Evolutionary conservation across 2,888 invertebrate species (phyloP).

Genomic region (Zele albiditarsus): DNA sequence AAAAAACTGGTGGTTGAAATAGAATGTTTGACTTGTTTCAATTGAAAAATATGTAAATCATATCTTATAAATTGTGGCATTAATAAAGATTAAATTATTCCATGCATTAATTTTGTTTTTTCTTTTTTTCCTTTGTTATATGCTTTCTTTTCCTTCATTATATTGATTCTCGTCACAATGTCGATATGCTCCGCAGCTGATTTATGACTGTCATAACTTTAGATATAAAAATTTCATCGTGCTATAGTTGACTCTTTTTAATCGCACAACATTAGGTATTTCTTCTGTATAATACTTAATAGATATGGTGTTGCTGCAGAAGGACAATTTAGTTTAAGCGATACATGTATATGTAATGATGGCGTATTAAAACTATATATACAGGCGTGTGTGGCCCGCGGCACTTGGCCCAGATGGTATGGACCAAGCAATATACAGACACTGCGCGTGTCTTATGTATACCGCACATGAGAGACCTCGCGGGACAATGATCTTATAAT

Average conservation of each 20-base stretch:
- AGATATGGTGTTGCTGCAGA: not conserved
- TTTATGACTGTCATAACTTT: not conserved
- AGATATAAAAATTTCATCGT: not conserved
- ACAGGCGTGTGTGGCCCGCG: constrained; percentile 8
- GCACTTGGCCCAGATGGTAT: constrained; percentile 29
- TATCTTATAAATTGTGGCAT: too few species aligned
- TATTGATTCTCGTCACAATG: too few species aligned
- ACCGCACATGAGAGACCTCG: constrained; percentile 9
- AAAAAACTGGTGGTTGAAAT: too few species aligned
- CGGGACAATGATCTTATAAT: constrained; percentile 38
- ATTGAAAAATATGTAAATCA: too few species aligned
- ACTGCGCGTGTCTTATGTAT: constrained; percentile 18
- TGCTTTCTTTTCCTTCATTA: too few species aligned
- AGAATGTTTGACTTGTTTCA: too few species aligned
- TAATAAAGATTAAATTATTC: too few species aligned
- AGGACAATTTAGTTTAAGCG: constrained; percentile 1
- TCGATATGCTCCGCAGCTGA: not conserved
- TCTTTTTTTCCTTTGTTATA: too few species aligned
- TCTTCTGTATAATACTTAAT: not conserved
- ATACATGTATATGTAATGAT: not conserved
- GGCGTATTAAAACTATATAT: constrained; percentile 1
- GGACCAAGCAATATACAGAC: constrained; percentile 4
- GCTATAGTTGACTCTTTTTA: not conserved
- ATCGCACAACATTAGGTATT: not conserved
- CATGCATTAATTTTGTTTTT: too few species aligned